Evolutionary conservation across 2,797 vertebrate species (phyloP), one percentile per base, ranked within the genome.

Genomic region (Peromyscus nudipes): DNA sequence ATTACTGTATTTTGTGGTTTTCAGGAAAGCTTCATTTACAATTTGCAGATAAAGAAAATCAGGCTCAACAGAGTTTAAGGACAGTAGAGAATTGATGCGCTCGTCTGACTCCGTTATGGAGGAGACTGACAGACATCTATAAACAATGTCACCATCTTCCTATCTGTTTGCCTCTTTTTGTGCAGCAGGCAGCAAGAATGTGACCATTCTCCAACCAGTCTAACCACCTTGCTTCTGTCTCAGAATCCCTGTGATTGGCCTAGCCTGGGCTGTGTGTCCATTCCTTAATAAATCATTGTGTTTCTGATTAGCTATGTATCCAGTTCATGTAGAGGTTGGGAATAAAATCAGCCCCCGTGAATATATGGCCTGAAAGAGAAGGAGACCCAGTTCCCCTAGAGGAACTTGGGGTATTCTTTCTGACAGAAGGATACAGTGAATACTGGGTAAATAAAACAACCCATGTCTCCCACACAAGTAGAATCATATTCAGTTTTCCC

Each of bases 191-290:
- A n/a, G 19, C 52, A 29, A 60, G 43, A 91, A 43, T 6, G 8
- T 0, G 21, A 27, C 25, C 16, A 16, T 17, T 12, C 19, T 1
- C 1, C 19, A 46, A 16, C 3, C 25, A 75, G 7, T 16, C n/a
- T 6, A 21, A 43, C 75, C 65, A 14, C 10, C 3, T 1, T 4
- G 37, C 16, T 73, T 16, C 6, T 75, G 37, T 52, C 21, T 12
- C 31, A 43, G 83, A 67, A 57, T 52, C n/a, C 27, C 34, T 65
- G 21, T 62, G 83, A 76, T 76, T 49, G 87, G 69, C 31, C 12
- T 57, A 81, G 23, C 43, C 25, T 11, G 5, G 60, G 69, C 49
- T 75, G 52, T 0, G 10, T 49, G 55, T 4, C 14, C 49, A 4
- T 21, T 65, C 67, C n/a, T 83, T 29, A 73, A 52, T 34, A 55